Evolutionary conservation across 2,113 vertebrate genomes (phyloP), one percentile per base, ranked within the genome.

Genomic region (Philantomba maxwellii): DNA sequence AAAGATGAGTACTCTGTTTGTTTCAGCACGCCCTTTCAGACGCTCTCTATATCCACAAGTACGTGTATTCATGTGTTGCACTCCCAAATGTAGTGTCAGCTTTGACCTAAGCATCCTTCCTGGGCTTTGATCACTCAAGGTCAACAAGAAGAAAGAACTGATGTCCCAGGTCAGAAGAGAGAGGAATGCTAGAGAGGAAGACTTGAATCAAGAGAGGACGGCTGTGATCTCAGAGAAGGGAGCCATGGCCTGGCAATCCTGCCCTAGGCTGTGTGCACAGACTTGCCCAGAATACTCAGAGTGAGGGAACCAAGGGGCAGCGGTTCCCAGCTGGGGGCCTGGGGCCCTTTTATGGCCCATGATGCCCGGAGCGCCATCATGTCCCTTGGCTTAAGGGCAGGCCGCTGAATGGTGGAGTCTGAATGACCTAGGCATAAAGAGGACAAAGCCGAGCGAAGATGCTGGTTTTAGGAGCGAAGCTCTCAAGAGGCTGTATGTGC

Each of bases 21-120:
- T 51, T 10, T 84, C 81, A 26, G 9, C 11, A 13, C 6, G 2
- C 23, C 14, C 47, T 64, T 70, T 8, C 26, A 43, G 82, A 25
- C 7, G n/a, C 75, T 36, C 14, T 64, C 57, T 62, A 3, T 17
- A 43, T 30, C 23, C 21, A 15, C 33, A 39, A 16, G 15, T 36
- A 2, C 9, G 6, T 2, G 25, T 30, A 43, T 45, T 19, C n/a
- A 53, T 21, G 23, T 7, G 6, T 3, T 39, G 55, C 0, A 10
- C 55, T 89, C 47, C 25, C 75, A 81, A 58, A 58, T 26, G 3
- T 43, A 47, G 66, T 55, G 23, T 45, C 11, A 30, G 19, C n/a
- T 47, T 53, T 92, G 53, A 84, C 16, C 6, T 82, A 33, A 26
- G 51, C 30, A 70, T 55, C n/a, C 86, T 62, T 91, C 25, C 62